Conservation (phyloP, 1,140 invertebrate genomes). For the Alviniconcha marisindica region DNA sequence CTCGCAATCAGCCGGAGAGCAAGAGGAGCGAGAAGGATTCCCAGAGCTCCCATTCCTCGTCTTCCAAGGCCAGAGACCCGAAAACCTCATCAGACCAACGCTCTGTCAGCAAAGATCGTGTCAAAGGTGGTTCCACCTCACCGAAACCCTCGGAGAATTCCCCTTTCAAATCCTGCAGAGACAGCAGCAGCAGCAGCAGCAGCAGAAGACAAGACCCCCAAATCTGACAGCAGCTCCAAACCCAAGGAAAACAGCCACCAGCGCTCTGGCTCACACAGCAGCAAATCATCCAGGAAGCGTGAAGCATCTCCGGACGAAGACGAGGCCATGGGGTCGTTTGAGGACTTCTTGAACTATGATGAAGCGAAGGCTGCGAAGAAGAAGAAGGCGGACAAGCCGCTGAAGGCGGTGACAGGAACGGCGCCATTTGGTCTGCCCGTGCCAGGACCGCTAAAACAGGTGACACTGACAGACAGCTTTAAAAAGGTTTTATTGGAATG, state of each 20-base stretch:
- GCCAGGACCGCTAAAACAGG: conserved; percentile 45
- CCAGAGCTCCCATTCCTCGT: background rate
- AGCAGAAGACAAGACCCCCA: too few species aligned
- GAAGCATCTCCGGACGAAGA: background rate
- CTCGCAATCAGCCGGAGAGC: background rate
- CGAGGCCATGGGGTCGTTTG: conserved; percentile 58
- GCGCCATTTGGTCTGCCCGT: conserved; percentile 18
- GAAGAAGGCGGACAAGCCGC: conserved; percentile 13
- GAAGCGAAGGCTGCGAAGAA: conserved; percentile 40
- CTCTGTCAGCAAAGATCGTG: too few species aligned
- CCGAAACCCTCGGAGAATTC: too few species aligned
- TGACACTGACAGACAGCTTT: too few species aligned
- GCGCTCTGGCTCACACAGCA: conserved; percentile 6
- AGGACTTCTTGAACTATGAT: conserved; percentile 59
- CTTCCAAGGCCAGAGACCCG: conserved; percentile 10
- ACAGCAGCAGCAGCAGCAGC: too few species aligned
- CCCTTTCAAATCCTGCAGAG: too few species aligned
- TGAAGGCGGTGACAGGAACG: background rate
- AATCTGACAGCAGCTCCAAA: background rate
- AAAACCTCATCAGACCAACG: background rate
- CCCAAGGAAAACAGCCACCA: conserved; percentile 10
- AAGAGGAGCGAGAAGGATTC: background rate
- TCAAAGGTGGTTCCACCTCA: too few species aligned
- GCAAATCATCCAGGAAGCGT: conserved; percentile 7
- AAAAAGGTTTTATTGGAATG: too few species aligned